Base-by-base conservation (phyloP, 2,113 vertebrate species). In the Epinephelus cyanopodus region DNA sequence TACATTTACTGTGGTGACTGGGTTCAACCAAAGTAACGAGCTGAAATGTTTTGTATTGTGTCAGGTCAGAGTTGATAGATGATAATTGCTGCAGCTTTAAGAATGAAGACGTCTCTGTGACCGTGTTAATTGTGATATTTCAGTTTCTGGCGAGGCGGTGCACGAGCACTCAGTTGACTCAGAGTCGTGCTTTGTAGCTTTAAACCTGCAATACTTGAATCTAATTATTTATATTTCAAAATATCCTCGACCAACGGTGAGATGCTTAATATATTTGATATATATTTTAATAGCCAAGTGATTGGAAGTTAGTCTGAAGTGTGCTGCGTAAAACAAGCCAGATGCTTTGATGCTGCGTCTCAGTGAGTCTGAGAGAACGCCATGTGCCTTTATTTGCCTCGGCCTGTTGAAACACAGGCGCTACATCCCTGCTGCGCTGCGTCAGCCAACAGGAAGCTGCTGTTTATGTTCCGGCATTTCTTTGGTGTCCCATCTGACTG, bases 191-290 rank as follows among this genome's bases (percentile, higher is more conserved):
- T 89, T 92, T 74, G 81, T 90, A 88, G 89, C 91, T 94, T 94
- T 86, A 83, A 92, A 93, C 92, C 94, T 95, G 94, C 91, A 86
- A 94, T 94, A 96, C 94, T 95, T 96, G 94, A 95, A 95, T 90
- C 75, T 65, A 86, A 78, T 90, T 75, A 89, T 92, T 90, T 94
- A 86, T 91, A 84, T 87, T 84, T 87, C 74, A 78, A 54, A 85
- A 66, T 80, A 64, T 76, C 76, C 42, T 81, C 64, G 45, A 86
- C 85, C 88, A 86, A 85, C n/a, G 10, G 54, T 85, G 62, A 83
- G 74, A 37, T 68, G 72, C 89, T 87, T 88, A 78, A 90, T 86
- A 87, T 90, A 80, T 82, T 82, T 81, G 47, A 63, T 77, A 50
- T 52, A 21, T 76, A 73, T 82, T 84, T 87, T 79, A 79, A 69